Evolutionary conservation across 2,113 vertebrate species (phyloP).

Genomic region (Mystacornis crossleyi): DNA sequence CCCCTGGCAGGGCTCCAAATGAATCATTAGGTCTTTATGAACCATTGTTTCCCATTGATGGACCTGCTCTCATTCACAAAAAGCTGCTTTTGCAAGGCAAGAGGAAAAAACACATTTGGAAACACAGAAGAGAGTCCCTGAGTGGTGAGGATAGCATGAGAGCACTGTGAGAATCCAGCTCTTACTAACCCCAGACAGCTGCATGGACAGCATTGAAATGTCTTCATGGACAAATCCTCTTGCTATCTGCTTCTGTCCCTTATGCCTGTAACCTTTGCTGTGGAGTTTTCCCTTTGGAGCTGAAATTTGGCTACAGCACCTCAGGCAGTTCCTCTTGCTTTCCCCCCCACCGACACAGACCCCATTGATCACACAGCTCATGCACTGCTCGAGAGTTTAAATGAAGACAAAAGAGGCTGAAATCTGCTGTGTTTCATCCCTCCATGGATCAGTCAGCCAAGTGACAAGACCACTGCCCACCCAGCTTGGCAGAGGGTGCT

Average conservation of each 20-base stretch:
- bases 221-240: not conserved
- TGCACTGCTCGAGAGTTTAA: not conserved
- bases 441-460: not conserved
- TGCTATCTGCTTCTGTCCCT: not conserved
- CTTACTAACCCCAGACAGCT: not conserved
- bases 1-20: not conserved
- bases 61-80: slow-evolving; percentile 5
- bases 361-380: not conserved
- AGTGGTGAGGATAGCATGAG: rapidly evolving
- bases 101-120: not conserved
- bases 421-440: not conserved
- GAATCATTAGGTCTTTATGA: not conserved
- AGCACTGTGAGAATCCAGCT: not conserved
- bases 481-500: not conserved
- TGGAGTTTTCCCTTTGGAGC: not conserved
- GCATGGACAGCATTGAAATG: not conserved
- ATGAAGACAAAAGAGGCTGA: not conserved
- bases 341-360: not conserved
- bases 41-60: not conserved
- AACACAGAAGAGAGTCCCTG: not conserved
- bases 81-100: not conserved
- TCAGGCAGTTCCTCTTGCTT: not conserved
- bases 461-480: not conserved
- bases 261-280: not conserved
- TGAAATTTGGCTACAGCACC: not conserved